Percentiles rank a stretch among this genome's conserved stretches.
phyloP scores from a whole-genome alignment of 2,797 vertebrate species.

The Sardinella longiceps region DNA sequence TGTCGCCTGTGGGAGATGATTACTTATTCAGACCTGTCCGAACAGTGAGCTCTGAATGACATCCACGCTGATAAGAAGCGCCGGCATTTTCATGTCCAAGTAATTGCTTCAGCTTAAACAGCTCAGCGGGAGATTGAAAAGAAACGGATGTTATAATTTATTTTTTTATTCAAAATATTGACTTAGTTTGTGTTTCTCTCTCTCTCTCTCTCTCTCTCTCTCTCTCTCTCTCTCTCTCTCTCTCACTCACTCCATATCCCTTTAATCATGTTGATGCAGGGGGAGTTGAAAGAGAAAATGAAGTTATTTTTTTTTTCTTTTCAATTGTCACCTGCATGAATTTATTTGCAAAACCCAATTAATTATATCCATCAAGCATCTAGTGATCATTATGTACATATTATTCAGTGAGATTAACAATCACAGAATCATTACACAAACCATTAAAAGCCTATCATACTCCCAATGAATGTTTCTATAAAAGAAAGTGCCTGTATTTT shows the following conservation, averaged over 20 bases:
- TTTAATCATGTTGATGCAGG: not conserved
- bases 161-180: not conserved
- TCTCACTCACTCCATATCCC: not conserved
- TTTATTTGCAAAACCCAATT: not conserved
- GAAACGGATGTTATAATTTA: not conserved
- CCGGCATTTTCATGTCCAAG: not conserved
- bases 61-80: not conserved
- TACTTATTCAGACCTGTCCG: not conserved
- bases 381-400: slow-evolving; percentile 7
- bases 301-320: not conserved
- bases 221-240: not conserved
- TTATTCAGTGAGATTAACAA: not conserved
- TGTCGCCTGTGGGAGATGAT: not conserved
- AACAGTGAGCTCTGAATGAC: slow-evolving; percentile 7
- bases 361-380: slow-evolving; percentile 13
- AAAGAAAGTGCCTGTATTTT: not conserved
- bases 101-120: slow-evolving; percentile 19
- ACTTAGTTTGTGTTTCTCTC: not conserved
- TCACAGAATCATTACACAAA: not conserved
- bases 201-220: not conserved
- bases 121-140: slow-evolving; percentile 1
- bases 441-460: slow-evolving; percentile 2
- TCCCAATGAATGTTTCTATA: not conserved
- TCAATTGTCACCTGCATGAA: not conserved
- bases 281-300: not conserved